Percentiles rank a stretch among this genome's conserved stretches.
phyloP scores from a whole-genome alignment of 2,113 vertebrate genomes.

The Enhydra lutris region DNA sequence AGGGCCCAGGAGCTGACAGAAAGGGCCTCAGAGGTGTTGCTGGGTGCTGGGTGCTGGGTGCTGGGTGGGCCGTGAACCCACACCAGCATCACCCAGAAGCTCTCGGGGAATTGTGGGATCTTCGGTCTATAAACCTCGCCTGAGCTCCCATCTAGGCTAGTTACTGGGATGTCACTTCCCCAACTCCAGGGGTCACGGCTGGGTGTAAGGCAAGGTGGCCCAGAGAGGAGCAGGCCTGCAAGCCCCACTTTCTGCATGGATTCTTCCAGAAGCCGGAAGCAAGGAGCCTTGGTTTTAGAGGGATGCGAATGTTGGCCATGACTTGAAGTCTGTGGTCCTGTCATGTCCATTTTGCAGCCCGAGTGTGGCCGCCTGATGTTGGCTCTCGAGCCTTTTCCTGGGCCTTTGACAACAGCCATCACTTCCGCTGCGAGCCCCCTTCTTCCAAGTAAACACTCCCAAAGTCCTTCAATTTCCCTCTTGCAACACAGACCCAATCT shows the following conservation, averaged over 20 bases:
- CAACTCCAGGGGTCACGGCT: background rate
- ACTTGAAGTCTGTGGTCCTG: background rate
- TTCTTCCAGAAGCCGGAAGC: background rate
- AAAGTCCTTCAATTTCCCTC: background rate
- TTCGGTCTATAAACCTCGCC: background rate
- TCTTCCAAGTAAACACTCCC: background rate
- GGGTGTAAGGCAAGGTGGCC: no score
- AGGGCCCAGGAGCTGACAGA: no score
- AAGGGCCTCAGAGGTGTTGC: background rate
- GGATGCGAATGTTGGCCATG: background rate
- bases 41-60: no score
- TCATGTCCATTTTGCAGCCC: background rate
- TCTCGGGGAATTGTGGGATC: background rate
- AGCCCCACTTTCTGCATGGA: no score
- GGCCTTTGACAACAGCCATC: background rate
- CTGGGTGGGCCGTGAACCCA: background rate
- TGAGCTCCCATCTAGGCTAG: background rate
- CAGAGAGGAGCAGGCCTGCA: background rate
- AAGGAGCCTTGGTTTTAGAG: background rate
- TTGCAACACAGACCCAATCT: background rate
- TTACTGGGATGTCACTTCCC: fast-evolving
- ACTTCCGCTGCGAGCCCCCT: background rate
- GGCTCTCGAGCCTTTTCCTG: background rate
- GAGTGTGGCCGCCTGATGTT: background rate
- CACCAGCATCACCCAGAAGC: background rate